phyloP scores from a whole-genome alignment of 2,113 vertebrate genomes.

The Pungitius pungitius region DNA sequence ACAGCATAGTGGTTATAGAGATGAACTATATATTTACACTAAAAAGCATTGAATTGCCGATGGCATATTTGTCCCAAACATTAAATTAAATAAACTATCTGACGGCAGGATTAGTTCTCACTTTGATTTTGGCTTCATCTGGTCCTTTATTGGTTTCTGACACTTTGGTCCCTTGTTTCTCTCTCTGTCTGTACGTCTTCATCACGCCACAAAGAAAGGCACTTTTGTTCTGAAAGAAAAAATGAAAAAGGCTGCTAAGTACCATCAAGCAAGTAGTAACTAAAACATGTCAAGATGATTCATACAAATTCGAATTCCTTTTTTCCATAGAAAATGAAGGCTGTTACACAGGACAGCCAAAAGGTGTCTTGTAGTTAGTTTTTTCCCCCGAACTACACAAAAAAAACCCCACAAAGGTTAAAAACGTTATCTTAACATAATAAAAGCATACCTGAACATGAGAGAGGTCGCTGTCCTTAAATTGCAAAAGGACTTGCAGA shows the following conservation, averaged over 20 bases:
- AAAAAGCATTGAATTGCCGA: background rate
- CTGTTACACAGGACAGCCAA: background rate
- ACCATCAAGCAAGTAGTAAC: background rate
- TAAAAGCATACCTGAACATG: constrained; percentile 91
- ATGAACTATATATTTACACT: background rate
- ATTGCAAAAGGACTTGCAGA: constrained; percentile 97
- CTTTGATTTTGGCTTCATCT: constrained; percentile 99
- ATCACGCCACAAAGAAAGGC: constrained; percentile 99
- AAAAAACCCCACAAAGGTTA: no score
- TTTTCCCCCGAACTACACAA: background rate
- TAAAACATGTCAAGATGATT: constrained; percentile 1
- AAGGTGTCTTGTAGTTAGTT: background rate
- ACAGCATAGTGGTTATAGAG: background rate
- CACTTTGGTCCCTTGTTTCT: constrained; percentile 99
- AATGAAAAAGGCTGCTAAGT: background rate
- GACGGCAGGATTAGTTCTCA: constrained; percentile 62
- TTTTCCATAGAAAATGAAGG: background rate
- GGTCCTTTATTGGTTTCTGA: constrained; percentile 99
- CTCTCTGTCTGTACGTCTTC: constrained; percentile 99
- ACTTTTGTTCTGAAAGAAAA: constrained; percentile 94
- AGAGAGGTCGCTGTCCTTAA: constrained; percentile 99
- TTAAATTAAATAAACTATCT: background rate
- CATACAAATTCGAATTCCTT: background rate
- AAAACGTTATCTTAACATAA: background rate
- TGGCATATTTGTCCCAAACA: background rate